A percentile compares a stretch with the other conserved stretches of the same genome.
These are phyloP conservation scores for Symphodus melops DNA, from an alignment of 2,113 vertebrate species.

Conservation along the genomic window DNA sequence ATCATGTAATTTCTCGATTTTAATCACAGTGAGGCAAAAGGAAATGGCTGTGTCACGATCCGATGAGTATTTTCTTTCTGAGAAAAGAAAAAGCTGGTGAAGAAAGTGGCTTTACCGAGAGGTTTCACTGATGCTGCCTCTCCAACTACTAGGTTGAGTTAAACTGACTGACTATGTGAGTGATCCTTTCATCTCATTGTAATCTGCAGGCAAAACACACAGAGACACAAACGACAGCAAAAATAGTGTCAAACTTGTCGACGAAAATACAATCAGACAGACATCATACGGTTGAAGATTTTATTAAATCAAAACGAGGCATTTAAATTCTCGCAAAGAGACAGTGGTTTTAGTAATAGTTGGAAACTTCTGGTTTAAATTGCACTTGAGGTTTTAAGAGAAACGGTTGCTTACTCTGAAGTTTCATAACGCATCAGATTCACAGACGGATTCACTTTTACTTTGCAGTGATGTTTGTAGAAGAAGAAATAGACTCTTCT, in stretches of 20 bases:
- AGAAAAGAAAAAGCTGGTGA: conserved; percentile 52
- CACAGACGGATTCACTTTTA: background rate
- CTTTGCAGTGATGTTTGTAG: no score
- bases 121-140: conserved; percentile 16
- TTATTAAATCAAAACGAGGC: no score
- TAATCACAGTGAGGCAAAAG: conserved; percentile 32
- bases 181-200: no score
- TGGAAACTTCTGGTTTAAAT: background rate
- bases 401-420: background rate
- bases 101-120: conserved; percentile 22
- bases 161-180: no score
- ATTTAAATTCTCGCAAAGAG: background rate
- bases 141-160: background rate
- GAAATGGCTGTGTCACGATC: conserved; percentile 37
- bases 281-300: no score
- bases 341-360: background rate
- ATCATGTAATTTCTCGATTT: conserved; percentile 69
- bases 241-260: no score
- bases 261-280: no score
- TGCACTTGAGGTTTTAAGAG: background rate
- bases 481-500: no score
- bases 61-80: conserved; percentile 26
- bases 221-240: no score
- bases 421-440: background rate
- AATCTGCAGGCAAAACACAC: no score